phyloP scores from a whole-genome alignment of 2,797 vertebrate genomes.

The Mormyrops boulengeri region DNA sequence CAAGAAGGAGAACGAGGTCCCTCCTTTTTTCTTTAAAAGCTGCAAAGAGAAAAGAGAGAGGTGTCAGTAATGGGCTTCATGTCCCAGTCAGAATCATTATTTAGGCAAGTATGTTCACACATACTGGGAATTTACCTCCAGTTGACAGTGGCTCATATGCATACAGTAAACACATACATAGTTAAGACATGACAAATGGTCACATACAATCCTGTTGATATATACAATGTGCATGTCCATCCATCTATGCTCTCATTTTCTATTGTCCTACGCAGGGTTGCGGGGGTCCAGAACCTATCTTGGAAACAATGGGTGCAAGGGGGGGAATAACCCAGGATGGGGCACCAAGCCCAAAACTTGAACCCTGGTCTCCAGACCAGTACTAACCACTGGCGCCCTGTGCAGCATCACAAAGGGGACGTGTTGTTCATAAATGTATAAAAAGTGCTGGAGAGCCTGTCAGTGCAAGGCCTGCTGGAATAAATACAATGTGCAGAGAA shows the following conservation, averaged over 20 bases:
- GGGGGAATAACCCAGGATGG: not conserved
- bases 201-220: not conserved
- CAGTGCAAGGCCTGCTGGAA: not conserved
- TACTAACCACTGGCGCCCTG: not conserved
- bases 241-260: not conserved
- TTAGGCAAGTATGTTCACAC: not conserved
- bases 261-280: not conserved
- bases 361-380: not conserved
- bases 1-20: conserved; percentile 76
- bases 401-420: not conserved
- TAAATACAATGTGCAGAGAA: not conserved
- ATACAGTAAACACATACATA: not conserved
- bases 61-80: not conserved
- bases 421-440: not conserved
- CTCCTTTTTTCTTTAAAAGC: conserved; percentile 86
- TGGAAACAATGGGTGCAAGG: not conserved
- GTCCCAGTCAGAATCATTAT: not conserved
- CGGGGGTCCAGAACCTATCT: not conserved
- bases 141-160: not conserved
- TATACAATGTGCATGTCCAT: not conserved
- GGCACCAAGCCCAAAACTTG: not conserved
- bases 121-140: not conserved
- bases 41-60: conserved; percentile 38
- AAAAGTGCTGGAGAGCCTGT: not conserved
- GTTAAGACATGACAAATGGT: not conserved